phyloP scores from a whole-genome alignment of 2,888 invertebrate species.

The Tricholauxania praeusta region DNA sequence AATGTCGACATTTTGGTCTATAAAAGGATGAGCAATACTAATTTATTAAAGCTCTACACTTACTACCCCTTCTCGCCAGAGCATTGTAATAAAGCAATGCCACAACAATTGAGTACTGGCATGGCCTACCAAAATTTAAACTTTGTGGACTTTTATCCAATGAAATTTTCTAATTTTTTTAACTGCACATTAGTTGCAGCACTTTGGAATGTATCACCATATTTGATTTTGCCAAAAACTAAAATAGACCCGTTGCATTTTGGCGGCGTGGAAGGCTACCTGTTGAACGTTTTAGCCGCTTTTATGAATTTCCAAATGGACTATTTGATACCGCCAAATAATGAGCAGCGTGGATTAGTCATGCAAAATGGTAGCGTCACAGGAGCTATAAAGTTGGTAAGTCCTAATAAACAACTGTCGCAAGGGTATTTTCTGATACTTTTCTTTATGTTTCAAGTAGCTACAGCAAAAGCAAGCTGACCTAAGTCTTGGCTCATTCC shows the following conservation, averaged over 20 bases:
- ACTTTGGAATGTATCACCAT: conserved; percentile 47
- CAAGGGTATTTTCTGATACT: not conserved
- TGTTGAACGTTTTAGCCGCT: conserved; percentile 35
- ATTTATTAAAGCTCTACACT: conserved; percentile 31
- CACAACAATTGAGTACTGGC: conserved; percentile 6
- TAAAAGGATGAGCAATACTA: not conserved
- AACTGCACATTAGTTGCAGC: conserved; percentile 40
- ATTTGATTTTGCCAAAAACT: conserved; percentile 27
- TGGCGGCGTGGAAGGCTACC: conserved; percentile 40
- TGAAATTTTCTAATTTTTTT: conserved; percentile 40
- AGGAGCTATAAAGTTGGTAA: conserved; percentile 46
- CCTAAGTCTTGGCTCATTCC: conserved; percentile 50
- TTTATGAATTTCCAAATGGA: conserved; percentile 38
- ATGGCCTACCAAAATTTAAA: conserved; percentile 27
- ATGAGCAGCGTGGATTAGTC: conserved; percentile 47
- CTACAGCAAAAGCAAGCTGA: conserved; percentile 47
- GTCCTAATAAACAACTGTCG: not conserved
- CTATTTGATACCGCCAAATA: conserved; percentile 44
- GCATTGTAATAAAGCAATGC: conserved; percentile 23
- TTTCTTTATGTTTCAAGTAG: conserved; percentile 33
- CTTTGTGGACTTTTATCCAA: conserved; percentile 31
- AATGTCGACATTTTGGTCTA: conserved; percentile 38
- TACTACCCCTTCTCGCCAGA: conserved; percentile 42
- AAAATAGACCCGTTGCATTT: conserved; percentile 1
- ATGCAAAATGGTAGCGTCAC: conserved; percentile 39